Conservation (phyloP, 2,113 vertebrate species). For the Eulacestoma nigropectus region DNA sequence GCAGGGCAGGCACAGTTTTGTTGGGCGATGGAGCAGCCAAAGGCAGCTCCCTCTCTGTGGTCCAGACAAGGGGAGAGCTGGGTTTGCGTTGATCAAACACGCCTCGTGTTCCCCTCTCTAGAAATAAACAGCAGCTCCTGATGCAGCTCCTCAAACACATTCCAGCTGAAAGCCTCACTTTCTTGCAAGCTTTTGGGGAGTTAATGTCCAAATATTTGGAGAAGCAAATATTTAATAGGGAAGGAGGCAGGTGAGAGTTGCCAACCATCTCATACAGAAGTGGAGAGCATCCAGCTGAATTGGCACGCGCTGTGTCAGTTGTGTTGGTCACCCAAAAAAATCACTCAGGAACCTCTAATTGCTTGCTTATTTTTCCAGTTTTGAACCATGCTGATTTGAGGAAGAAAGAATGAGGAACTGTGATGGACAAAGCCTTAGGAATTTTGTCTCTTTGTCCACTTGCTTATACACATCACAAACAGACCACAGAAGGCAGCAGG, state of each 20-base stretch:
- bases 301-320: rapidly evolving
- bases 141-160: not conserved
- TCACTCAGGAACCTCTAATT: not conserved
- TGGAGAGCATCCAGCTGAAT: not conserved
- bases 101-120: rapidly evolving
- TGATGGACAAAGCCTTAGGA: not conserved
- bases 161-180: not conserved
- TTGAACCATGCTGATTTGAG: not conserved
- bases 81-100: not conserved
- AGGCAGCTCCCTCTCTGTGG: not conserved
- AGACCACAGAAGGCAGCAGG: not conserved
- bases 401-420: not conserved
- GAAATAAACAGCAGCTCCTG: not conserved
- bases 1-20: not conserved
- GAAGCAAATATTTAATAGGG: not conserved
- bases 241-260: not conserved
- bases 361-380: not conserved
- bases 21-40: not conserved
- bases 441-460: not conserved
- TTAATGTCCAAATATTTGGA: not conserved
- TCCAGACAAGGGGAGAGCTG: not conserved
- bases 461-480: not conserved
- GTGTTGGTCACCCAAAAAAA: not conserved
- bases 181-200: not conserved
- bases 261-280: not conserved